A percentile compares a stretch with the other conserved stretches of the same genome.
These are phyloP conservation scores for Myotis vivesi DNA, from an alignment of 2,797 vertebrate genomes.

Conservation along the genomic window DNA sequence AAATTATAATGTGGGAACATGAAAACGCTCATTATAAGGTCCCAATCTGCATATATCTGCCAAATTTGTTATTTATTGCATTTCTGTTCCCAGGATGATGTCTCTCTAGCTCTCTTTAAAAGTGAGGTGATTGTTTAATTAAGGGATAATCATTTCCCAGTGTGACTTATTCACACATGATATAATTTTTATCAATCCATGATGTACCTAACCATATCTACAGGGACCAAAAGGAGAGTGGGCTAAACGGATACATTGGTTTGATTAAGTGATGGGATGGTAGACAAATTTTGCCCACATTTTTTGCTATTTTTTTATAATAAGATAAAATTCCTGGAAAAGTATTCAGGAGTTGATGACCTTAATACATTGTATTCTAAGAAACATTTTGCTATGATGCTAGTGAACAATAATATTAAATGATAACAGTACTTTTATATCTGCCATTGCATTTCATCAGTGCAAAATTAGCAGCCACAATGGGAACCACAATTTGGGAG, in stretches of 20 bases:
- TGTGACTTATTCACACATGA: conserved; percentile 35
- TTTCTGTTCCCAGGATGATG: not conserved
- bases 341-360: conserved; percentile 2
- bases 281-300: not conserved
- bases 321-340: conserved; percentile 11
- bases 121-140: conserved; percentile 48
- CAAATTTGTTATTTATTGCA: conserved; percentile 41
- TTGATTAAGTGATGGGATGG: not conserved
- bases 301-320: conserved; percentile 47
- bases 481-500: not conserved
- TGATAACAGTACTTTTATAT: not conserved
- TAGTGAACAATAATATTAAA: conserved; percentile 16
- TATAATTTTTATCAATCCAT: not conserved
- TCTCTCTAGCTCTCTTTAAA: conserved; percentile 9
- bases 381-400: conserved; percentile 10
- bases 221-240: conserved; percentile 16
- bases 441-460: conserved; percentile 41
- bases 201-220: not conserved
- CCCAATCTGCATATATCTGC: not conserved
- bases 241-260: conserved; percentile 27
- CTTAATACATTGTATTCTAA: conserved; percentile 7
- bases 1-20: conserved; percentile 26
- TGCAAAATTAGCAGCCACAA: not conserved
- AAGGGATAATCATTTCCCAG: conserved; percentile 12
- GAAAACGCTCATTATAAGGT: not conserved